Evolutionary conservation across 2,113 vertebrate genomes (phyloP), one percentile per base, ranked within the genome.

Genomic region (Leptodactylus fuscus): DNA sequence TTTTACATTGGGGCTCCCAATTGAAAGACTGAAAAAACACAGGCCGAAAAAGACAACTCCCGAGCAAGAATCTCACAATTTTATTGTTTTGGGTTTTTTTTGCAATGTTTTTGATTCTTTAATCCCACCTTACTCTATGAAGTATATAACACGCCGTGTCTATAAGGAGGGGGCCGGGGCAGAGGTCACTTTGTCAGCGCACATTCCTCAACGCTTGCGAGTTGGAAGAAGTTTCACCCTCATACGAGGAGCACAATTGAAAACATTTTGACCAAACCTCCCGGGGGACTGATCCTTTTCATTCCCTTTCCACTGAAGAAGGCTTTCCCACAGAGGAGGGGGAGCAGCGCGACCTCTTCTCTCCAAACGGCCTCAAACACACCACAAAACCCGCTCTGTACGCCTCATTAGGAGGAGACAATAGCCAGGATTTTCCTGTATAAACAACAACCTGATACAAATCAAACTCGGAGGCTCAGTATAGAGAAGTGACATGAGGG

Each of bases 181-280:
- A 38, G 65, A 55, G 83, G 83, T 85, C 48, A 44, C 81, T 38
- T 8, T 38, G 71, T 89, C 83, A 90, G 91, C 86, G 81, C 89
- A 89, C 88, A 89, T 88, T 91, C 90, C 70, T 32, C 76, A n/a
- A 34, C 32, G 5, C 88, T 81, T 73, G 76, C 49, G 88, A 87
- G 89, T 86, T 87, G 87, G 79, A 81, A 41, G 58, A 0, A 0
- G 85, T 76, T 60, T 48, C 73, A 76, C 85, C 87, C 70, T 82
- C 87, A 87, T 87, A 67, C 83, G 49, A 88, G 82, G 69, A 88
- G 87, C 71, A 87, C 48, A 80, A 87, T 2, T 51, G 34, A 86
- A 74, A 87, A 80, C 2, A 3, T 87, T 89, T 88, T 86, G 88
- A 87, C 74, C 87, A 88, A 89, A 87, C 87, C 89, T 15, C 53